A percentile compares a stretch with the other conserved stretches of the same genome.
Evolutionary conservation across 2,888 invertebrate species (phyloP).

Genomic region (Agrotis puta): DNA sequence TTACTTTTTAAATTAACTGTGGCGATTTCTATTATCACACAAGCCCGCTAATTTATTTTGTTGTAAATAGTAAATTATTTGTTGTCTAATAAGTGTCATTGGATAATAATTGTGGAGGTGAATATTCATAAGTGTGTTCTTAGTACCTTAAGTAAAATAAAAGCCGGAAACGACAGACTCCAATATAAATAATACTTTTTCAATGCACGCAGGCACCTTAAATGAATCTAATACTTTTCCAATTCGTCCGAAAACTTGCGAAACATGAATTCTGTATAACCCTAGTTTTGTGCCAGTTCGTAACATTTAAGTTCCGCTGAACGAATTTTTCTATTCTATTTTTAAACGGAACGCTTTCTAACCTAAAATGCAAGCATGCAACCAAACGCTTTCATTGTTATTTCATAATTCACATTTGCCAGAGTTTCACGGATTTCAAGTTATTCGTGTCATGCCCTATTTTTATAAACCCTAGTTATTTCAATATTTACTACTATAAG

Average conservation of each 20-base stretch:
- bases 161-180: neutral
- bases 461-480: neutral
- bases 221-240: too few species aligned
- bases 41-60: neutral
- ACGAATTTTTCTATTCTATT: too few species aligned
- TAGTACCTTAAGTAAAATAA: neutral
- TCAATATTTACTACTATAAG: neutral
- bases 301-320: slow-evolving; percentile 9
- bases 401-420: slow-evolving; percentile 44
- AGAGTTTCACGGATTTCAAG: slow-evolving; percentile 19
- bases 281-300: slow-evolving; percentile 14
- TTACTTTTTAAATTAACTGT: neutral
- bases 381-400: slow-evolving; percentile 40
- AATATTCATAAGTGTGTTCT: neutral
- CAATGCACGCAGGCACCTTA: too few species aligned
- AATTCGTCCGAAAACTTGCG: slow-evolving; percentile 3
- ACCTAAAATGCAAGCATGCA: slow-evolving; percentile 50
- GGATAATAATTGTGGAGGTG: neutral
- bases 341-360: slow-evolving; percentile 43
- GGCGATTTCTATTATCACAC: neutral
- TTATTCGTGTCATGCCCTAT: slow-evolving; percentile 17
- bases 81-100: neutral
- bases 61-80: neutral
- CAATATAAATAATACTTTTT: neutral
- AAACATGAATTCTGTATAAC: slow-evolving; percentile 11